Conservation (phyloP, 1,140 invertebrate genomes). For the Dryas iulia region DNA sequence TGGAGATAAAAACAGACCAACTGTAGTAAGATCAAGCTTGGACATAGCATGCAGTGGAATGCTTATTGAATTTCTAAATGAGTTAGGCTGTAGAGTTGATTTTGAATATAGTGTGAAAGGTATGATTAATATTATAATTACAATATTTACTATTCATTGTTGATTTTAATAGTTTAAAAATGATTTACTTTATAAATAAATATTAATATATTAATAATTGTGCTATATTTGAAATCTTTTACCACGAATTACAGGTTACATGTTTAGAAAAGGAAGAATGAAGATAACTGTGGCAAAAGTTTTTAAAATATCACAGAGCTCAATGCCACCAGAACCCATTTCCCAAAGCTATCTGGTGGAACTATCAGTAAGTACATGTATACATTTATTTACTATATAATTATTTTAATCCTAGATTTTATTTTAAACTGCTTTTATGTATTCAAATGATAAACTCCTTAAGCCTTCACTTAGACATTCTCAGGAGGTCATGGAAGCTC, state of each 20-base stretch:
- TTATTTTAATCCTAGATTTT: too few relatives aligned
- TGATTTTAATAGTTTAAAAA: not conserved
- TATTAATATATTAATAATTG: too few relatives aligned
- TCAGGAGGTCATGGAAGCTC: too few relatives aligned
- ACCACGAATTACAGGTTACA: constrained; percentile 83
- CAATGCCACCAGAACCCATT: constrained; percentile 89
- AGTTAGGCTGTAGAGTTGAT: constrained; percentile 94
- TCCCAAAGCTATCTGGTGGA: constrained; percentile 97
- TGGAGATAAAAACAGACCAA: constrained; percentile 91
- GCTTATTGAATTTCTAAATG: constrained; percentile 94
- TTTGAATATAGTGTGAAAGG: constrained; percentile 96
- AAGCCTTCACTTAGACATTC: too few relatives aligned
- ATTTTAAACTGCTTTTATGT: too few relatives aligned
- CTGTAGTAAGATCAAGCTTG: constrained; percentile 93
- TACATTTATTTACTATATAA: too few relatives aligned
- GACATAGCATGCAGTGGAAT: constrained; percentile 95
- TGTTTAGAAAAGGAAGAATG: constrained; percentile 98
- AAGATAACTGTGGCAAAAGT: constrained; percentile 98
- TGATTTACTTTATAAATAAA: too few relatives aligned
- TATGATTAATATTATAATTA: constrained; percentile 36
- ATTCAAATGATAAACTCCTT: too few relatives aligned
- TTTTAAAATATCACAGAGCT: constrained; percentile 87
- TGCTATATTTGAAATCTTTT: not conserved
- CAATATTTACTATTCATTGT: not conserved
- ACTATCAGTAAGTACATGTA: constrained; percentile 86